Evolutionary conservation across 1,140 invertebrate species (phyloP), one percentile per base, ranked within the genome.

Genomic region (Drosophila ambigua): DNA sequence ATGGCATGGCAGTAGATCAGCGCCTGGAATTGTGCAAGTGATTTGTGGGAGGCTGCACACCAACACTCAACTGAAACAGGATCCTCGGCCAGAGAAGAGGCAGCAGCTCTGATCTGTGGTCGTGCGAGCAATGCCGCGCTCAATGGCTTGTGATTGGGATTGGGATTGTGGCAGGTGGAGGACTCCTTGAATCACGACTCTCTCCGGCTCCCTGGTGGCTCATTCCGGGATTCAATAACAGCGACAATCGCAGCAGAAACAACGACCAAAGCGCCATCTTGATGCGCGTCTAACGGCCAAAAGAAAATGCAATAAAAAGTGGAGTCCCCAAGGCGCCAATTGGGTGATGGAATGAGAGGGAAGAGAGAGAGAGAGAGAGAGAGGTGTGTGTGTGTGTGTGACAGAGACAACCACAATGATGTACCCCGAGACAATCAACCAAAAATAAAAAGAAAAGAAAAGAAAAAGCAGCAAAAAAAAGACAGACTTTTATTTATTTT

Each of bases 271-370:
- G 41, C 52, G 62, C 65, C 63, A 69, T 64, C 78, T 80, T 80
- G 72, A 81, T 80, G 62, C 61, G 78, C 58, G 46, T 48, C 78
- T 24, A 62, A 62, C 77, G 28, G 57, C 46, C 53, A 51, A 54
- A 46, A 72, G 54, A 53, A 84, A 84, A 85, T 85, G 77, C 72
- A 85, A 85, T 81, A 85, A 81, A 85, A 85, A 59, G 64, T 44
- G 49, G 50, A 53, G 35, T 39, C 35, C 35, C 35, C 35, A 13
- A 39, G 35, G 35, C 35, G 35, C 35, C 35, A 39, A 39, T 39
- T 13, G 35, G 4, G 11, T 39, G 11, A 5, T 39, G 5, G 11
- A 39, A 13, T 1, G 11, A 39, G 35, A 39, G 11, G 11, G 35
- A 3, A 2, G 2, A 39, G 35, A 4, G 35, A 13, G 9, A 13